These are phyloP conservation scores for Pogonus chalceus DNA, from an alignment of 1,140 invertebrate species.

Conservation along the genomic window DNA sequence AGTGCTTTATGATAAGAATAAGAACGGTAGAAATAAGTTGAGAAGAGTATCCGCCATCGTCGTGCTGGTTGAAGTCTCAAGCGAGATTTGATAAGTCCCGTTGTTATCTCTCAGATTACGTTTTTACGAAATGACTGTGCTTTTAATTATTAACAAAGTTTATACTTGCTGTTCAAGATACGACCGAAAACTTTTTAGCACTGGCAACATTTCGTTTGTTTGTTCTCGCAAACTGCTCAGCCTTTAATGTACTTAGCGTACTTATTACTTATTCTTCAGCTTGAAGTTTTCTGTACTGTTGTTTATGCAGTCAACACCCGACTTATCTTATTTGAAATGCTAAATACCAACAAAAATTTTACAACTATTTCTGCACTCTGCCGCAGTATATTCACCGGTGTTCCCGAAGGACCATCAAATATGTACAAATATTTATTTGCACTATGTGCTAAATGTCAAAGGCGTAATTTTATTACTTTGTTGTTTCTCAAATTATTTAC, in stretches of 20 bases:
- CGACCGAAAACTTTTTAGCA: conserved; percentile 3
- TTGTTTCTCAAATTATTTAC: no score
- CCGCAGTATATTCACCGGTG: not conserved
- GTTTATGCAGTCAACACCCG: conserved; percentile 3
- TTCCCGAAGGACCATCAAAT: not conserved
- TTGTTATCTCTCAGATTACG: conserved; percentile 1
- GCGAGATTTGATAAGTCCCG: not conserved
- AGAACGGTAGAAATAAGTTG: no score
- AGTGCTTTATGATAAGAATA: not conserved
- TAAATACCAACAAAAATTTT: not conserved
- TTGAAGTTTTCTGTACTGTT: not conserved
- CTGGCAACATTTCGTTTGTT: conserved; percentile 6
- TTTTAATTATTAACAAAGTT: conserved; percentile 6
- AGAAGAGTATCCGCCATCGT: not conserved
- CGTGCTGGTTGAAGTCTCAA: no score
- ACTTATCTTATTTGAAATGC: not conserved
- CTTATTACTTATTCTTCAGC: not conserved
- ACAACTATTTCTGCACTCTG: not conserved
- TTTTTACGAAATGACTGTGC: conserved; percentile 6
- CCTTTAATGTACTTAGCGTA: conserved; percentile 6
- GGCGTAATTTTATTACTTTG: no score
- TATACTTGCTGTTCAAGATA: not conserved
- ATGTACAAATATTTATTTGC: no score
- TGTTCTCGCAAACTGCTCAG: conserved; percentile 3
- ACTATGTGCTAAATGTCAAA: no score